Conservation (phyloP, 2,113 vertebrate species). For the Caranx melampygus region DNA sequence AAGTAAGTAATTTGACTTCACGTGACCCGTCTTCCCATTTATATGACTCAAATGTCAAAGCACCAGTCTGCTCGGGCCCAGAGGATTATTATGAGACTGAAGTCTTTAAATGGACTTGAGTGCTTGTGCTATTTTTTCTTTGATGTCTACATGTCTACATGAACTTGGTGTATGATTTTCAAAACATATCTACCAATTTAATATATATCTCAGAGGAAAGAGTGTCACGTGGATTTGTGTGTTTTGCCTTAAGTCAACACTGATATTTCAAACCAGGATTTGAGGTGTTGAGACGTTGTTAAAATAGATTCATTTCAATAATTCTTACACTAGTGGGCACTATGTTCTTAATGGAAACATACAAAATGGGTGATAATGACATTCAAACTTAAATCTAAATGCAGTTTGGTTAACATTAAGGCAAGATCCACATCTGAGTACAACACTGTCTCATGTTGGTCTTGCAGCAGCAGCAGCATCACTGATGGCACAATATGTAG, state of each 20-base stretch:
- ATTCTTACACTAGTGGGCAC: neutral
- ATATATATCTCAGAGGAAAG: neutral
- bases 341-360: neutral
- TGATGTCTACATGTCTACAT: neutral
- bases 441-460: neutral
- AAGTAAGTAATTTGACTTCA: neutral
- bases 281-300: neutral
- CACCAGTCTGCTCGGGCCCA: neutral
- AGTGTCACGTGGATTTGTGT: neutral
- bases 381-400: neutral
- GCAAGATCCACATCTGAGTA: neutral
- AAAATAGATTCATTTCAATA: neutral
- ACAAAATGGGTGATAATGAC: neutral
- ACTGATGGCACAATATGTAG: neutral
- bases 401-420: neutral
- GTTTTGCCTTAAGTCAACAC: neutral
- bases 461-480: slow-evolving; percentile 21
- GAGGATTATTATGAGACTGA: neutral
- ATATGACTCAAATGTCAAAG: neutral
- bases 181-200: neutral
- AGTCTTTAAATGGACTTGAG: slow-evolving; percentile 1
- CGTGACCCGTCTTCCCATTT: neutral
- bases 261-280: neutral
- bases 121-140: neutral
- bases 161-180: neutral